Evolutionary conservation across 1,140 invertebrate genomes (phyloP).

Genomic region (Drosophila oshimai): DNA sequence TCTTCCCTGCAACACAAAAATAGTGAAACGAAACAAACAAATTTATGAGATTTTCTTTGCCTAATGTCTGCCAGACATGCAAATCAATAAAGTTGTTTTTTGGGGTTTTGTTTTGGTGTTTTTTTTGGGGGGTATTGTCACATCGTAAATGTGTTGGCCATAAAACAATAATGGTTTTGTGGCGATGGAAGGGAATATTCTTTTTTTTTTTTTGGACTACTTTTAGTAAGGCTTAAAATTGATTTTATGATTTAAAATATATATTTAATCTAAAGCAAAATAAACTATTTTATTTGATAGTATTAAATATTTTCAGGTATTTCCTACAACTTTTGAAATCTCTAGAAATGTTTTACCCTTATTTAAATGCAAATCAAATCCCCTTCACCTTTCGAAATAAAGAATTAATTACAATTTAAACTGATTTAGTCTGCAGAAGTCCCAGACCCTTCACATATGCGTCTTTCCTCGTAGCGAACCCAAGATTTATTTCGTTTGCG

Average conservation of each 20-base stretch:
- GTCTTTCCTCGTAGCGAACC: not conserved
- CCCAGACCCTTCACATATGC: not conserved
- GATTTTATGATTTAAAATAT: too few species aligned
- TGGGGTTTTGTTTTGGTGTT: not conserved
- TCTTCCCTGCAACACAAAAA: conserved; percentile 91
- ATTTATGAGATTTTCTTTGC: conserved; percentile 37
- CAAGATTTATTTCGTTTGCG: conserved; percentile 74
- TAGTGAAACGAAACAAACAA: conserved; percentile 29
- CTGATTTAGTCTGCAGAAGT: conserved; percentile 34
- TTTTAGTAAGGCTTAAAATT: too few species aligned
- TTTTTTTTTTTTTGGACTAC: too few species aligned
- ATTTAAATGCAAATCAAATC: not conserved
- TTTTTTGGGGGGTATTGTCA: conserved; percentile 53
- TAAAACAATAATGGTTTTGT: conserved; percentile 9
- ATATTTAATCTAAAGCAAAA: too few species aligned
- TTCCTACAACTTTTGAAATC: not conserved
- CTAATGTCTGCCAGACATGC: conserved; percentile 30
- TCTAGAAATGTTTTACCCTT: not conserved
- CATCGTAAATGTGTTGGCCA: conserved; percentile 55
- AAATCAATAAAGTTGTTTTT: conserved; percentile 22
- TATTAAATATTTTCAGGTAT: too few species aligned
- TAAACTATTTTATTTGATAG: too few species aligned
- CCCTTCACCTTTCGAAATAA: conserved; percentile 5
- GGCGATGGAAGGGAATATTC: not conserved
- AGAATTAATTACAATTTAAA: conserved; percentile 74